A percentile compares a stretch with the other conserved stretches of the same genome.
phyloP scores from a whole-genome alignment of 1,140 invertebrate genomes.

The Hyles euphorbiae region DNA sequence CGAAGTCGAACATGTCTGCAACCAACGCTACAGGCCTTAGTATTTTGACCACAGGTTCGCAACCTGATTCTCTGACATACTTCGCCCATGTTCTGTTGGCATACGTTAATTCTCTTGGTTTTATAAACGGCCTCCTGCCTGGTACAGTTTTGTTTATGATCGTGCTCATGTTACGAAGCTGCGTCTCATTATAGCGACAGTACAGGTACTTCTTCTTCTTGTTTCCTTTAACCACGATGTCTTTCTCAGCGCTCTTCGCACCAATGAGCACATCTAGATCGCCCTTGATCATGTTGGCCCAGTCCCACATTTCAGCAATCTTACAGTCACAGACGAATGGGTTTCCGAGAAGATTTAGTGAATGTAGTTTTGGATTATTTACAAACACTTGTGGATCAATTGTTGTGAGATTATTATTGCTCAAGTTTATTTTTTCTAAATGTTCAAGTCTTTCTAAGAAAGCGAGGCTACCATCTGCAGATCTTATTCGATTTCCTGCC shows the following conservation, averaged over 20 bases:
- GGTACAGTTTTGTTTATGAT: constrained; percentile 70
- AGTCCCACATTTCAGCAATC: constrained; percentile 83
- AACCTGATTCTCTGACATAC: constrained; percentile 82
- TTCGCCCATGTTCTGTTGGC: constrained; percentile 83
- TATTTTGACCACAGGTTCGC: constrained; percentile 75
- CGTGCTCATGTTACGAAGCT: constrained; percentile 71
- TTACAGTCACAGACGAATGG: constrained; percentile 83
- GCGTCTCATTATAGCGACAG: constrained; percentile 80
- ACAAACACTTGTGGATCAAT: constrained; percentile 76
- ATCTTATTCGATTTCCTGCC: constrained; percentile 77
- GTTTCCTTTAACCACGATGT: constrained; percentile 75
- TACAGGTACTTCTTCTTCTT: constrained; percentile 80
- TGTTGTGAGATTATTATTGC: constrained; percentile 79
- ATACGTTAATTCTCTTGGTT: constrained; percentile 75
- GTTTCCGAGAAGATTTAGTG: constrained; percentile 80
- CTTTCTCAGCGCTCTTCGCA: constrained; percentile 77
- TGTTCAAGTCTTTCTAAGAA: constrained; percentile 77
- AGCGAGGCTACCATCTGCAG: constrained; percentile 65
- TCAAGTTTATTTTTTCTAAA: constrained; percentile 79
- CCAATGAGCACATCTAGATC: constrained; percentile 80
- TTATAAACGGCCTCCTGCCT: constrained; percentile 75
- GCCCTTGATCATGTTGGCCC: constrained; percentile 80
- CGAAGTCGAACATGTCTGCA: constrained; percentile 32
- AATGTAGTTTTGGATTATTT: constrained; percentile 76
- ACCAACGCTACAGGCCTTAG: constrained; percentile 59